phyloP scores from a whole-genome alignment of 2,888 invertebrate genomes.

The Fissipunctia ypsillon region DNA sequence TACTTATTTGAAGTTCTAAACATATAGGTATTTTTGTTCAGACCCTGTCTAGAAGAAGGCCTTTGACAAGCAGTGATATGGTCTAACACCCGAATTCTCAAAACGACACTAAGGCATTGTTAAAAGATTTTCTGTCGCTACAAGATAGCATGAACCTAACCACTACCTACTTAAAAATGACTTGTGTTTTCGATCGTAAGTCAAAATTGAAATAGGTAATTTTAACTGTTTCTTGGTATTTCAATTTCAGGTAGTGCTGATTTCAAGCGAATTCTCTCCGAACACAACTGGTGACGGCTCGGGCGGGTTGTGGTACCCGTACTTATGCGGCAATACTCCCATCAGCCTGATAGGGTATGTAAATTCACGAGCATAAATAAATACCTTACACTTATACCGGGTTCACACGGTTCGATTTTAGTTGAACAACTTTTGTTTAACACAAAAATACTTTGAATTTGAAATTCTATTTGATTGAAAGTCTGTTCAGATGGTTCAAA shows the following conservation, averaged over 20 bases:
- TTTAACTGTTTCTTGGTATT: not conserved
- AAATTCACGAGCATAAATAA: not conserved
- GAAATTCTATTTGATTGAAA: not conserved
- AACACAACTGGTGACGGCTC: conserved; percentile 94
- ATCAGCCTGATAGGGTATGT: conserved; percentile 88
- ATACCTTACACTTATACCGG: no score
- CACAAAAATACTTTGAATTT: not conserved
- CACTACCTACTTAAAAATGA: not conserved
- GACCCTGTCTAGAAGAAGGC: not conserved
- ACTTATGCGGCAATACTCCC: conserved; percentile 91
- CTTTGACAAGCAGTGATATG: not conserved
- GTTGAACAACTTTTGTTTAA: no score
- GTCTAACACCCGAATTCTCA: not conserved
- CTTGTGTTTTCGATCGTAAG: not conserved
- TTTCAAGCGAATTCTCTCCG: conserved; percentile 92
- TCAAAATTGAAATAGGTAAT: no score
- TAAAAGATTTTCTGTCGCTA: not conserved
- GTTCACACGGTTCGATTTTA: no score
- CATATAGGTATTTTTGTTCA: not conserved
- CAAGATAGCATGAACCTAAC: not conserved
- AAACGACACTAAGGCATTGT: not conserved
- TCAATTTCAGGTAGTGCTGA: conserved; percentile 89
- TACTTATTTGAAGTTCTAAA: not conserved
- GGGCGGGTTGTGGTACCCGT: conserved; percentile 94
- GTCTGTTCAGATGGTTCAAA: not conserved